phyloP scores from a whole-genome alignment of 2,888 invertebrate genomes.

The Perizoma affinitatum region DNA sequence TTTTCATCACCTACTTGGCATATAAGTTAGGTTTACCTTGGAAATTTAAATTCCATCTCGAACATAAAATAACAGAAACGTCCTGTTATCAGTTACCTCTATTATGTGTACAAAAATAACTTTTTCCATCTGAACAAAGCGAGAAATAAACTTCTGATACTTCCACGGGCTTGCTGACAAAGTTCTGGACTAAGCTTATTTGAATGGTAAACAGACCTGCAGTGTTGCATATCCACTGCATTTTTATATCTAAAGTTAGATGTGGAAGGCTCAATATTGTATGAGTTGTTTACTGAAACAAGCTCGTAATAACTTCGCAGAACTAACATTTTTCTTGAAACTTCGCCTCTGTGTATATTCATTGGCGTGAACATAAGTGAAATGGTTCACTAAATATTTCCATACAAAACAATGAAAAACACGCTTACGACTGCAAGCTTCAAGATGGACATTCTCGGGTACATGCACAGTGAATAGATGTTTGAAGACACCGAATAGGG shows the following conservation, averaged over 20 bases:
- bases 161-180: background rate
- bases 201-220: background rate
- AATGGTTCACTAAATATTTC: background rate
- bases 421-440: too few species aligned
- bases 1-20: too few species aligned
- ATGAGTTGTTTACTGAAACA: slow-evolving; percentile 1
- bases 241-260: background rate
- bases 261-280: slow-evolving; percentile 11
- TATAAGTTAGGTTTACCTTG: too few species aligned
- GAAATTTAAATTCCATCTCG: too few species aligned
- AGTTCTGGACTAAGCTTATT: slow-evolving; percentile 1
- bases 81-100: too few species aligned
- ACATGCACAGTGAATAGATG: too few species aligned
- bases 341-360: slow-evolving; percentile 10
- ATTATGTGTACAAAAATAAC: background rate
- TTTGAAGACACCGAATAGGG: too few species aligned
- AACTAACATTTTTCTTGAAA: slow-evolving; percentile 6
- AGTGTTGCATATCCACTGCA: background rate
- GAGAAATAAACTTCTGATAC: background rate
- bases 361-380: background rate
- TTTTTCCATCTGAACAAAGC: background rate
- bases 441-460: too few species aligned
- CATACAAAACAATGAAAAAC: too few species aligned
- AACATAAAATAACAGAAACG: too few species aligned
- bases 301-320: slow-evolving; percentile 3